Evolutionary conservation across 2,888 invertebrate species (phyloP), one percentile per base, ranked within the genome.

Genomic region (Protodeltote pygarga): DNA sequence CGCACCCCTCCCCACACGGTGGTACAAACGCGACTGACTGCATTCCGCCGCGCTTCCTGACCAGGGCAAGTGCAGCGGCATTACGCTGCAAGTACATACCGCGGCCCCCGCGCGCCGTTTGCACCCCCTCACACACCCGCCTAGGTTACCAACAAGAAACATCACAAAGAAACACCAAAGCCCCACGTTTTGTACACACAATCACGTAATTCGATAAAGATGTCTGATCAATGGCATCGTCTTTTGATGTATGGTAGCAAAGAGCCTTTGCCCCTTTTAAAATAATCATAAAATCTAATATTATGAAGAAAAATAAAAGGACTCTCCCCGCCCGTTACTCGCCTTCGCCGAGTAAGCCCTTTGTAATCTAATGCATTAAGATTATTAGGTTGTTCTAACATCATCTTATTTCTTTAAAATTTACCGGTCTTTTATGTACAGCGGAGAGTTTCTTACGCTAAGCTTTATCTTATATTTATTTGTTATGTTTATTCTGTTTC

Each of bases 11-110:
- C 71, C 62, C 75, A 64, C 68, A 72, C 73, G 70, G 75, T 72
- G 75, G 66, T 75, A 78, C 81, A 81, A 89, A 91, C 92, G 90
- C 89, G 92, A 81, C 89, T 89, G 92, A 92, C 92, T 86, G 91
- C 92, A 92, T 92, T 92, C 92, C 92, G 79, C 81, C 71, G 87
- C 90, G 89, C 91, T 91, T 92, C 92, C 91, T 91, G 92, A 89
- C 90, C 89, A 81, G 79, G 85, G 90, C 91, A 90, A 91, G 90
- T 91, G 91, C 87, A 87, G 82, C 81, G 82, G 79, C 88, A 88
- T 86, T 89, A 87, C 86, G 75, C 81, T 85, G 86, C 86, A 83
- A 88, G 88, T 89, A 89, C 87, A 62, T 79, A 66, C 75, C 72
- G 63, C 71, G 60, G 55, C 73, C 20, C 47, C 65, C 78, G 59